Evolutionary conservation across 2,888 invertebrate genomes (phyloP).

Genomic region (Nomada fabriciana): DNA sequence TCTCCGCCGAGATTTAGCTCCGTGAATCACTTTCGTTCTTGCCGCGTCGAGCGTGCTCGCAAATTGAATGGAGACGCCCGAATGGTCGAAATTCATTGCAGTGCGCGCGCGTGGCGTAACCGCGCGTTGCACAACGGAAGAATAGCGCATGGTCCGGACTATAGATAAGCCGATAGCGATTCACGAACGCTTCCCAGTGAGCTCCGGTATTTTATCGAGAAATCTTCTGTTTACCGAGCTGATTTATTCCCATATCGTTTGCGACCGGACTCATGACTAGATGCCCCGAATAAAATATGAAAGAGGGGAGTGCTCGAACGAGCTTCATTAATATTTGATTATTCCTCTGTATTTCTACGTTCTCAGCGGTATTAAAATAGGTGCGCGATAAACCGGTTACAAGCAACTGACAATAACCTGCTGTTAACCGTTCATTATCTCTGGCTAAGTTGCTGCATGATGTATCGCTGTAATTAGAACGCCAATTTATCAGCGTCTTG

Average conservation of each 20-base stretch:
- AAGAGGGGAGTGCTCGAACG: background rate
- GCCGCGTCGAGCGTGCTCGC: constrained; percentile 8
- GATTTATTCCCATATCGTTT: constrained; percentile 21
- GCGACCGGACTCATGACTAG: constrained; percentile 18
- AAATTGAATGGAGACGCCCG: constrained; percentile 49
- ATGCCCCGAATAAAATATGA: background rate
- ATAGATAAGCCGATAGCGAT: constrained; percentile 11
- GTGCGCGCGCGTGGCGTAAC: background rate
- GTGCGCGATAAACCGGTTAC: background rate
- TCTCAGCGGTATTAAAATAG: too few relatives aligned
- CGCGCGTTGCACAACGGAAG: constrained; percentile 17
- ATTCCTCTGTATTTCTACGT: too few relatives aligned
- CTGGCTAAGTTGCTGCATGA: background rate
- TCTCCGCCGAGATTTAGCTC: background rate
- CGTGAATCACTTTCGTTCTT: constrained; percentile 48
- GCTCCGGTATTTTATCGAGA: constrained; percentile 31
- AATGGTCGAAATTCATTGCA: constrained; percentile 35
- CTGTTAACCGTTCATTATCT: background rate
- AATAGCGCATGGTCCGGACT: background rate
- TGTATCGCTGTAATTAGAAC: background rate
- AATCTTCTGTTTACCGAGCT: constrained; percentile 24
- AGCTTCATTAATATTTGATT: background rate
- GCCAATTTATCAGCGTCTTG: background rate
- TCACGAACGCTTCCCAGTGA: constrained; percentile 13
- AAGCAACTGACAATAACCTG: background rate